Evolutionary conservation across 2,888 invertebrate species (phyloP), one percentile per base, ranked within the genome.

Genomic region (Caenorhabditis parvicauda): DNA sequence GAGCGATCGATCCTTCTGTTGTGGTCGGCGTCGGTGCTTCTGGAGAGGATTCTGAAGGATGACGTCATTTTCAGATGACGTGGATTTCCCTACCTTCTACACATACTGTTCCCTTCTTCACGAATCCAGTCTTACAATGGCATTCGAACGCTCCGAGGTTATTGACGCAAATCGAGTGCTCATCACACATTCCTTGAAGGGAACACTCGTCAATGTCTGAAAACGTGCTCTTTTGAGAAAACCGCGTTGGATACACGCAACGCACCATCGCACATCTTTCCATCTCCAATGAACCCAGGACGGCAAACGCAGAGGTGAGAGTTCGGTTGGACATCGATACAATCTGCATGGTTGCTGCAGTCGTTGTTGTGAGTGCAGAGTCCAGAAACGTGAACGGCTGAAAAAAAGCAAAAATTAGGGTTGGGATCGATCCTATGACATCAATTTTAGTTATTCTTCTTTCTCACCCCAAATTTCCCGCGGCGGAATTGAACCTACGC

Each of bases 281-380:
- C 80, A 84, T 93, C 92, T 35, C 93, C 93, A 12, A 88, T 87
- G 82, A 87, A 93, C 3, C 91, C 91, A 37, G 87, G 84, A 19
- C 89, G 84, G 81, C 93, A 94, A 77, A 90, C 88, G 80, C 93
- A 94, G 50, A 76, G 70, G 56, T 80, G 80, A 1, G 67, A 63
- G 22, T 67, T 69, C 3, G 76, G 76, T n/a, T 56, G 65, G 17
- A 78, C 67, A 45, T 80, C 76, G 47, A 76, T 72, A 61, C 80
- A 80, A 14, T 74, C 75, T 0, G 80, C 80, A 43, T 80, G 74
- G 50, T 50, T 37, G 54, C 77, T 67, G 47, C 80, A 80, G 39
- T 71, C 68, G 58, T 74, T 73, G 44, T 69, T 70, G n/a, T 75
- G 64, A 1, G 64, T 64, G 50, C 77, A 77, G 29, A 70, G 61